phyloP scores from a whole-genome alignment of 2,888 invertebrate genomes.

The Hyalella azteca region DNA sequence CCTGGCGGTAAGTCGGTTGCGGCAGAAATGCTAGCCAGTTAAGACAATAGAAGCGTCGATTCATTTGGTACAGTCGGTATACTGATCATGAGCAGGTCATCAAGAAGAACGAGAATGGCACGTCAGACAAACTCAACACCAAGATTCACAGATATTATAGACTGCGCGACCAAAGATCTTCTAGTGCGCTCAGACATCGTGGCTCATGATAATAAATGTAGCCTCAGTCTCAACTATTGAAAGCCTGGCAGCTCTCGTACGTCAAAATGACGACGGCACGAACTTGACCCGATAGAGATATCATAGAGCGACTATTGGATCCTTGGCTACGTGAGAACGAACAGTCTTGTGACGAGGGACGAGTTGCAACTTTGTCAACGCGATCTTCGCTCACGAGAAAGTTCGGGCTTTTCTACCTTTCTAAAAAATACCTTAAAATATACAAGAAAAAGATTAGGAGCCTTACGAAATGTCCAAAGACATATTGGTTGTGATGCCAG shows the following conservation, averaged over 20 bases:
- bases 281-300: too few species aligned
- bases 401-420: not conserved
- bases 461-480: not conserved
- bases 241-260: too few species aligned
- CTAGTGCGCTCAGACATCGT: too few species aligned
- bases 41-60: slow-evolving; percentile 9
- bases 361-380: not conserved
- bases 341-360: not conserved
- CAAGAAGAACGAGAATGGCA: not conserved
- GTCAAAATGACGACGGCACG: too few species aligned
- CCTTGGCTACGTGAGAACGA: not conserved
- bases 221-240: too few species aligned
- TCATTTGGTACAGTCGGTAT: not conserved
- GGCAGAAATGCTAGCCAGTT: not conserved
- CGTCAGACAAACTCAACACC: not conserved
- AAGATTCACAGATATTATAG: not conserved
- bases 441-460: slow-evolving; percentile 5
- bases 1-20: not conserved
- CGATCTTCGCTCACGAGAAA: not conserved
- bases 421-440: slow-evolving; percentile 21
- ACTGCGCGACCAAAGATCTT: too few species aligned
- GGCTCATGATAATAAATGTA: too few species aligned
- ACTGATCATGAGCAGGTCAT: not conserved
- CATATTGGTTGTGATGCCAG: not conserved
- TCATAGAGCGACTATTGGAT: too few species aligned